phyloP scores from a whole-genome alignment of 2,113 vertebrate genomes.

The Rutilus rutilus region DNA sequence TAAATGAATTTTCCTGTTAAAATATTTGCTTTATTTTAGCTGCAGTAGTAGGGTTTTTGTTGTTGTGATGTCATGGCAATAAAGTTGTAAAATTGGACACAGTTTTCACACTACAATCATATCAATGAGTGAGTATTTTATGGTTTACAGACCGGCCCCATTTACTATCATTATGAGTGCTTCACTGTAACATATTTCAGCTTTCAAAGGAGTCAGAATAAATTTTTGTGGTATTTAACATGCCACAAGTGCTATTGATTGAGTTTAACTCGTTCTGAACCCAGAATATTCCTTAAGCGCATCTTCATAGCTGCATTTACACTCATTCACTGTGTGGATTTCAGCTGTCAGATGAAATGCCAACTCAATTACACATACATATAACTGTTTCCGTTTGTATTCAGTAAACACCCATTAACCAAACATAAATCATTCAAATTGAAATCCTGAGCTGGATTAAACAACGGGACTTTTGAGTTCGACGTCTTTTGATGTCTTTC shows the following conservation, averaged over 20 bases:
- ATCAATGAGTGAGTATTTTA: too few relatives aligned
- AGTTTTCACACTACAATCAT: too few relatives aligned
- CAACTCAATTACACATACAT: not conserved
- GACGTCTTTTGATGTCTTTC: not conserved
- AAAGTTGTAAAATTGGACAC: too few relatives aligned
- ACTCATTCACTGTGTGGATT: not conserved
- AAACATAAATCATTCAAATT: slow-evolving; percentile 39
- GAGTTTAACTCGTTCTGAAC: not conserved
- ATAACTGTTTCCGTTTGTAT: not conserved
- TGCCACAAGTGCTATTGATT: not conserved
- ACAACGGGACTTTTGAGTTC: not conserved
- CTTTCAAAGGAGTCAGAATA: not conserved
- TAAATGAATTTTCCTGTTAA: too few relatives aligned
- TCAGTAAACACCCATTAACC: slow-evolving; percentile 21
- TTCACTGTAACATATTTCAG: too few relatives aligned
- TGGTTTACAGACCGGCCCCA: too few relatives aligned
- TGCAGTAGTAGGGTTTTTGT: too few relatives aligned
- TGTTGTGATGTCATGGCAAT: too few relatives aligned
- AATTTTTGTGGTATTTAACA: not conserved
- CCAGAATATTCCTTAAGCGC: not conserved
- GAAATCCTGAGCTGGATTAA: not conserved
- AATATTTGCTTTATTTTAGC: too few relatives aligned
- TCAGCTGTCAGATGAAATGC: not conserved
- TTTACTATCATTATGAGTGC: too few relatives aligned
- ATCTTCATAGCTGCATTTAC: not conserved